Evolutionary conservation across 2,797 vertebrate species (phyloP), one percentile per base, ranked within the genome.

Genomic region (Clarias pachynema): DNA sequence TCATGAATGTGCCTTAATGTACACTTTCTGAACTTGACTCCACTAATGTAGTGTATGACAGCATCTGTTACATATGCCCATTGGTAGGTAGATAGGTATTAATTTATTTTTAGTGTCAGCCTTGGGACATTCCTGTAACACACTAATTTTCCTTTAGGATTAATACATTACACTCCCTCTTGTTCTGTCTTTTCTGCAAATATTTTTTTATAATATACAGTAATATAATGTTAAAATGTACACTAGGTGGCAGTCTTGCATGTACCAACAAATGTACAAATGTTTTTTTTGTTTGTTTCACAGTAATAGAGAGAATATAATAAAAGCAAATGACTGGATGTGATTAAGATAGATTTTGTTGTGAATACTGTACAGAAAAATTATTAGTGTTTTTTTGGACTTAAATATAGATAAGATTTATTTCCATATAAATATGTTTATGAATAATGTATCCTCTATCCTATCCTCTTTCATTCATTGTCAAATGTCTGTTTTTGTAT

Each of bases 161-260:
- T 12, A 49, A 49, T 49, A 12, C 9, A 49, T 49, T 49, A 44
- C 40, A 10, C 9, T 12, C 44, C 14, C 44, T 49, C 44, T 12
- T 14, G 10, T 49, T 49, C 10, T 12, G 44, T 49, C 44, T 49
- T 49, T 10, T 77, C 1, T 49, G 40, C 1, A 12, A 53, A 37
- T 22, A 60, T 24, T 10, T 37, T 22, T 24, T 15, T 34, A 34
- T 24, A 22, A 2, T 34, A 3, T 34, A 34, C 44, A 49, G 44
- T 24, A 24, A 37, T 24, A 34, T 34, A 24, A 34, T 15, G 9
- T 44, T 22, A n/a, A 1, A 6, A 16, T 79, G 34, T 14, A 1
- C 77, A 62, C 57, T n/a, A 79, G 77, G 57, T 34, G 77, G 77
- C 57, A 79, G 77, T 79, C 31, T 79, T 24, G 34, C 59, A 40